phyloP scores from a whole-genome alignment of 2,797 vertebrate genomes.

The Coranthus polyacanthus region DNA sequence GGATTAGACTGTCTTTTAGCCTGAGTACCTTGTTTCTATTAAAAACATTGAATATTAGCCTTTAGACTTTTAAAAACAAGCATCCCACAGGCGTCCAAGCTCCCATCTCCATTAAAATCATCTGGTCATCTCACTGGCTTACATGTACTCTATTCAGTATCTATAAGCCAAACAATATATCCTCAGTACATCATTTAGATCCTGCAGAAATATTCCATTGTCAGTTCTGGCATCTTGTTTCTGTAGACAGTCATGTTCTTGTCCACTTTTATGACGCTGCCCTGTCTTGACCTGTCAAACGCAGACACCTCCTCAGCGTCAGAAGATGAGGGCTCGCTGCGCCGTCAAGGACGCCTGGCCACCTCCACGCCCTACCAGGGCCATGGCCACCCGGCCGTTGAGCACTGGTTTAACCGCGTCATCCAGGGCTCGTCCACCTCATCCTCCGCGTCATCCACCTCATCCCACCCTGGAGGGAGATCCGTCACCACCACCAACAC shows the following conservation, averaged over 20 bases:
- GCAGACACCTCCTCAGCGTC: conserved; percentile 98
- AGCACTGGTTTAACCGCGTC: conserved; percentile 96
- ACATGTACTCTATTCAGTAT: conserved; percentile 50
- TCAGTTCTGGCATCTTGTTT: too few species aligned
- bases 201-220: conserved; percentile 5
- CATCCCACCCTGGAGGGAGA: conserved; percentile 95
- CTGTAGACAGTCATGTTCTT: conserved; percentile 36
- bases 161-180: conserved; percentile 49
- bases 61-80: conserved; percentile 5
- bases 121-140: conserved; percentile 41
- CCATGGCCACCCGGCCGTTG: conserved; percentile 90
- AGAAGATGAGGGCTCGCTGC: conserved; percentile 97
- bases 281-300: conserved; percentile 79
- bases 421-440: conserved; percentile 98
- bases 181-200: conserved; percentile 44
- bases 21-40: neutral
- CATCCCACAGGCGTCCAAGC: conserved; percentile 7
- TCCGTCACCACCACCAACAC: conserved; percentile 84
- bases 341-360: conserved; percentile 90
- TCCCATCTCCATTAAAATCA: conserved; percentile 50
- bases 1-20: neutral
- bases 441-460: conserved; percentile 97
- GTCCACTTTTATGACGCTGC: conserved; percentile 60
- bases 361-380: conserved; percentile 92
- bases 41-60: neutral